Percentiles rank a stretch among this genome's conserved stretches.
These are phyloP conservation scores for Elachura formosa DNA, from an alignment of 2,113 vertebrate genomes.

Conservation along the genomic window DNA sequence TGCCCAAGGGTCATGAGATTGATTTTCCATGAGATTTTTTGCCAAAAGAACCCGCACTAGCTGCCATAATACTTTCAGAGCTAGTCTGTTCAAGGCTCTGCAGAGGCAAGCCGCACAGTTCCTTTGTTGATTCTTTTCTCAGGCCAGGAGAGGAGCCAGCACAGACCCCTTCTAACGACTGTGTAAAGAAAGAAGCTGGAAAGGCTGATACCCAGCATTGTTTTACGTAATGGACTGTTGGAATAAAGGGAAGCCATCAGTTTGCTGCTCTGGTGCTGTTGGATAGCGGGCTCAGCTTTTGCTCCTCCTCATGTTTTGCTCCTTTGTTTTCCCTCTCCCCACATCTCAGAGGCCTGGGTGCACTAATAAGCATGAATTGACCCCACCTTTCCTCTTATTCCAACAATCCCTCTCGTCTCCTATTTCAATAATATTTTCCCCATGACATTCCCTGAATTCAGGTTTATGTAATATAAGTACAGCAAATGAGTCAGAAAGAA, in stretches of 20 bases:
- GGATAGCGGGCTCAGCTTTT: neutral
- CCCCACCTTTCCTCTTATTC: neutral
- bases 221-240: neutral
- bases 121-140: neutral
- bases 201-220: neutral
- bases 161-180: neutral
- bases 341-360: neutral
- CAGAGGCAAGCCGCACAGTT: neutral
- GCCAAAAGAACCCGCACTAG: neutral
- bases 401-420: neutral
- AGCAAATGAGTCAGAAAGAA: slow-evolving; percentile 40
- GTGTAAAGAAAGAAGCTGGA: neutral
- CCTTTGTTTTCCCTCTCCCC: neutral
- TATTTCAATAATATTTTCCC: slow-evolving; percentile 29
- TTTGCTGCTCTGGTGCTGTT: neutral
- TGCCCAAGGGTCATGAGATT: neutral
- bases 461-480: slow-evolving; percentile 27
- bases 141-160: neutral
- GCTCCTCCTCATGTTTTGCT: neutral
- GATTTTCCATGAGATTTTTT: neutral
- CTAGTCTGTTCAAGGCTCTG: neutral
- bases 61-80: neutral
- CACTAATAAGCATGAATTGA: neutral
- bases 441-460: neutral
- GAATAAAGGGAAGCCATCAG: neutral